Percentiles rank a stretch among this genome's conserved stretches.
These are phyloP conservation scores for Eledone cirrhosa DNA, from an alignment of 2,888 invertebrate genomes.

Conservation along the genomic window DNA sequence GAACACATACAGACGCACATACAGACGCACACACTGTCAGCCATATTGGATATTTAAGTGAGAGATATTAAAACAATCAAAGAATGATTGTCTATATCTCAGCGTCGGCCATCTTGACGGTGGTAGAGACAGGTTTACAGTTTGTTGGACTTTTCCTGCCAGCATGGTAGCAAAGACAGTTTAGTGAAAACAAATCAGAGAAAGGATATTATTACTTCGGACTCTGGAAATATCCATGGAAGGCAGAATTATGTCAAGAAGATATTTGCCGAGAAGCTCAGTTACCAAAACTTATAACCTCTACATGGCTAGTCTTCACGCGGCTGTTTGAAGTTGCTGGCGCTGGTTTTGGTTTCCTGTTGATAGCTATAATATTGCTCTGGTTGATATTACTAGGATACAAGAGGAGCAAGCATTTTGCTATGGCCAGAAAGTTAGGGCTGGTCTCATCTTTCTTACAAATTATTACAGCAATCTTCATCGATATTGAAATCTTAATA, in stretches of 20 bases:
- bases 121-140: slow-evolving; percentile 13
- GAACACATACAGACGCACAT: too few relatives aligned
- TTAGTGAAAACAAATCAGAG: not conserved
- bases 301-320: slow-evolving; percentile 7
- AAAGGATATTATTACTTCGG: not conserved
- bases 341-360: slow-evolving; percentile 4
- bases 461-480: slow-evolving; percentile 4
- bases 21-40: too few relatives aligned
- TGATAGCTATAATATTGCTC: not conserved
- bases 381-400: not conserved
- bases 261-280: not conserved
- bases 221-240: slow-evolving; percentile 23
- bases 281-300: not conserved
- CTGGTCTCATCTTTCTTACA: slow-evolving; percentile 1
- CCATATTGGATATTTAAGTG: too few relatives aligned
- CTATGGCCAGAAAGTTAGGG: slow-evolving; percentile 7
- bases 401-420: not conserved
- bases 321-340: slow-evolving; percentile 23
- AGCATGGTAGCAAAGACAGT: not conserved
- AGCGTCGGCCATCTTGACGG: slow-evolving; percentile 7
- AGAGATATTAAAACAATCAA: too few relatives aligned
- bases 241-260: not conserved
- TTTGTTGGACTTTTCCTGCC: slow-evolving; percentile 24
- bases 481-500: slow-evolving; percentile 16
- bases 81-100: slow-evolving; percentile 10